Percentiles rank a stretch among this genome's conserved stretches.
Evolutionary conservation across 2,888 invertebrate genomes (phyloP).

Genomic region (Cyclophora punctaria): DNA sequence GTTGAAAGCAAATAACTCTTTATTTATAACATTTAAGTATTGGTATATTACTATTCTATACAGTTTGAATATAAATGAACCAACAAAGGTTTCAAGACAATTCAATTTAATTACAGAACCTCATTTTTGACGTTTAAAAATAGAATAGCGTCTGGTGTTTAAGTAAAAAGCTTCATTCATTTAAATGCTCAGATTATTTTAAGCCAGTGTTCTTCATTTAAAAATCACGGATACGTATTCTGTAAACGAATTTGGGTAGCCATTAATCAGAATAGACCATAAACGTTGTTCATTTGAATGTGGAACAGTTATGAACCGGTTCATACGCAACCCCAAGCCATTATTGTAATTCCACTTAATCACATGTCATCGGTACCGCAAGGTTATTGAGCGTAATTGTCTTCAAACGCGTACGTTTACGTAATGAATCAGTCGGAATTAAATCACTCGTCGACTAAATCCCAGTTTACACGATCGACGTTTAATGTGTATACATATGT

Average conservation of each 20-base stretch:
- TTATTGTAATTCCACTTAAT: slow-evolving; percentile 36
- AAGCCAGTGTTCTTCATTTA: no score
- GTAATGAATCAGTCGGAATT: slow-evolving; percentile 55
- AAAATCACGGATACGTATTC: neutral
- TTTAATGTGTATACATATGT: slow-evolving; percentile 36
- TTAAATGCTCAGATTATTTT: no score
- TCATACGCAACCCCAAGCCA: slow-evolving; percentile 25
- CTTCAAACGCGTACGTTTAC: slow-evolving; percentile 38
- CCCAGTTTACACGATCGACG: slow-evolving; percentile 51
- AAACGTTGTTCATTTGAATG: slow-evolving; percentile 9
- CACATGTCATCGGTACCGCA: slow-evolving; percentile 32
- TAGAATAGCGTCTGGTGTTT: no score
- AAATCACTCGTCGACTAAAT: slow-evolving; percentile 52
- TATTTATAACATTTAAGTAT: slow-evolving; percentile 18
- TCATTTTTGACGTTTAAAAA: no score
- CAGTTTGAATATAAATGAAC: no score
- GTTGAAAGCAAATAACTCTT: slow-evolving; percentile 25
- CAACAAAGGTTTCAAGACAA: no score
- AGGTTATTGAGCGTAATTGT: slow-evolving; percentile 45
- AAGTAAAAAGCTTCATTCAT: no score
- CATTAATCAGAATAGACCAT: slow-evolving; percentile 16
- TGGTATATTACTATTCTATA: no score
- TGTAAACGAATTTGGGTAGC: slow-evolving; percentile 1
- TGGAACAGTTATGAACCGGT: slow-evolving; percentile 5
- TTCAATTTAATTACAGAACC: no score